These are phyloP conservation scores for Melikaiella ostensackeni DNA, from an alignment of 2,888 invertebrate genomes.

Conservation along the genomic window DNA sequence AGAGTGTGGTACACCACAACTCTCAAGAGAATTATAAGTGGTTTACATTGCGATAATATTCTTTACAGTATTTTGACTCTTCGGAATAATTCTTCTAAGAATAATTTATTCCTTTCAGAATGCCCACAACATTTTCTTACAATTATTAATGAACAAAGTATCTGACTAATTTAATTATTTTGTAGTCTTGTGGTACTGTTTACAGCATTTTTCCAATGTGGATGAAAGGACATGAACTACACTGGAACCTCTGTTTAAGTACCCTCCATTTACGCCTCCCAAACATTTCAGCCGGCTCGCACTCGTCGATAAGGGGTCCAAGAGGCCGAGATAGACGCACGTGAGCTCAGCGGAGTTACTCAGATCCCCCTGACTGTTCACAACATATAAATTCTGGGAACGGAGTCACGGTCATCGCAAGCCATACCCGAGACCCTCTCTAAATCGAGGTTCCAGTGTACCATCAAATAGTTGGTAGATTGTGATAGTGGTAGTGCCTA, in stretches of 20 bases:
- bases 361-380: too few species aligned
- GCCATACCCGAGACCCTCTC: too few species aligned
- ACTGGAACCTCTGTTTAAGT: too few species aligned
- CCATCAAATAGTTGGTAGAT: not conserved
- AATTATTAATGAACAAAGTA: not conserved
- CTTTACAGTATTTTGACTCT: not conserved
- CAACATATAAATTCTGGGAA: too few species aligned
- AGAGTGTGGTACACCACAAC: conserved; percentile 31
- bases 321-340: too few species aligned
- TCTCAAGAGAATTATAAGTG: not conserved
- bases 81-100: not conserved
- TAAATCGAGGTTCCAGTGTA: too few species aligned
- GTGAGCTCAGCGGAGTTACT: too few species aligned
- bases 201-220: not conserved
- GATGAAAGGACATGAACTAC: not conserved
- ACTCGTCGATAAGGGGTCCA: too few species aligned
- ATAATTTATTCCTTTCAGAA: not conserved
- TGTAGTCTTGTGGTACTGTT: not conserved
- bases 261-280: too few species aligned
- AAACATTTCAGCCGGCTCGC: too few species aligned
- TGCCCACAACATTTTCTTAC: not conserved
- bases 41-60: not conserved
- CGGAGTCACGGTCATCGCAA: too few species aligned
- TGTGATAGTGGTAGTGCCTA: conserved; percentile 6
- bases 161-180: conserved; percentile 1